Conservation (phyloP, 1,140 invertebrate species). For the Ceratoteleas bidentatus region DNA sequence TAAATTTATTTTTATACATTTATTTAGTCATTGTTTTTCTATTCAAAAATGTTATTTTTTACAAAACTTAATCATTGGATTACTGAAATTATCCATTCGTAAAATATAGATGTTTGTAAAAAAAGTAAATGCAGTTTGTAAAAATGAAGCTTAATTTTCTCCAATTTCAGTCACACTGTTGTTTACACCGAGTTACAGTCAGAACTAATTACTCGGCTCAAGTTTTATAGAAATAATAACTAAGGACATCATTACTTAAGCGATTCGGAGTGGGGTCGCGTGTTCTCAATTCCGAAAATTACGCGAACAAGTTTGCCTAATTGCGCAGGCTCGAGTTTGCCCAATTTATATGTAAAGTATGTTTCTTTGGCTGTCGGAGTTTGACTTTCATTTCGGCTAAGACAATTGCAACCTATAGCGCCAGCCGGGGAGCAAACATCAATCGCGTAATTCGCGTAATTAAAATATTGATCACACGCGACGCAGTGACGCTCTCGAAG, state of each 20-base stretch:
- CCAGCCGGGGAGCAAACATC: conserved; percentile 8
- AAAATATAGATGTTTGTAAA: no score
- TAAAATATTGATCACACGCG: conserved; percentile 25
- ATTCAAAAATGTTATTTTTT: no score
- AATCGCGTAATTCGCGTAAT: conserved; percentile 20
- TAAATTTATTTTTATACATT: no score
- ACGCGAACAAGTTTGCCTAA: conserved; percentile 33
- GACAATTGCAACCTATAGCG: conserved; percentile 27
- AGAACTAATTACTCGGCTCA: background rate
- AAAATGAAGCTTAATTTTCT: no score
- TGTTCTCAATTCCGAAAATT: conserved; percentile 30
- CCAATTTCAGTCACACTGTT: no score
- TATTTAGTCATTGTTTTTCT: no score
- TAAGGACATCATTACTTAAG: conserved; percentile 3
- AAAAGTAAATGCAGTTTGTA: no score
- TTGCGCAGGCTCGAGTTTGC: conserved; percentile 20
- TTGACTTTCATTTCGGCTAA: conserved; percentile 44
- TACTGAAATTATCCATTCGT: no score
- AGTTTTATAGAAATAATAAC: background rate
- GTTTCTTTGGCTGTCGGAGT: conserved; percentile 26
- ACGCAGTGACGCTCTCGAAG: background rate
- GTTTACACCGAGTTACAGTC: no score
- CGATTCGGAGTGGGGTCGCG: background rate
- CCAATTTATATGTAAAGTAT: conserved; percentile 43
- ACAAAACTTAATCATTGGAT: no score